phyloP scores from a whole-genome alignment of 2,113 vertebrate genomes.

The Scatophagus argus region DNA sequence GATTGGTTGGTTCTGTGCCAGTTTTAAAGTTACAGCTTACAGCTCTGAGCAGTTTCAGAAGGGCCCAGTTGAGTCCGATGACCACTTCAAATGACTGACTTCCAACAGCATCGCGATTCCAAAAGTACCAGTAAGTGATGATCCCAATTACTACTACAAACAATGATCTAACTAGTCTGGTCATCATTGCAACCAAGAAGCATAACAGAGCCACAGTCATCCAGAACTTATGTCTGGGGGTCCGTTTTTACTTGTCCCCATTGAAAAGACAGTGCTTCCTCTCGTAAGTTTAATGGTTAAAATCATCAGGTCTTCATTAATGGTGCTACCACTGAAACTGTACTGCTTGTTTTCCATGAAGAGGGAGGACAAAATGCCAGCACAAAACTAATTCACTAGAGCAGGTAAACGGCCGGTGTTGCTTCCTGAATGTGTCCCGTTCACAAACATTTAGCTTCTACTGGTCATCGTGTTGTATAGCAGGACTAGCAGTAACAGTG shows the following conservation, averaged over 20 bases:
- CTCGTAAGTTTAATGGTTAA: conserved; percentile 39
- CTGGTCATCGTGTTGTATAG: conserved; percentile 53
- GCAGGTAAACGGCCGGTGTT: conserved; percentile 52
- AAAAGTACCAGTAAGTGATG: conserved; percentile 68
- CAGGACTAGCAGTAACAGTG: conserved; percentile 70
- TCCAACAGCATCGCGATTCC: conserved; percentile 47
- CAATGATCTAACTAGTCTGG: conserved; percentile 16
- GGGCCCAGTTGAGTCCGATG: conserved; percentile 7
- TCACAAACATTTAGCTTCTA: conserved; percentile 58
- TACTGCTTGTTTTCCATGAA: conserved; percentile 52
- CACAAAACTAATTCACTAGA: conserved; percentile 63
- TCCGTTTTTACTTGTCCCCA: conserved; percentile 17
- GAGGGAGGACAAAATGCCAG: conserved; percentile 40
- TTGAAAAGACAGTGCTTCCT: conserved; percentile 46
- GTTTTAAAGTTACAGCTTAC: conserved; percentile 38
- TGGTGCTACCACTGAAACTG: conserved; percentile 59
- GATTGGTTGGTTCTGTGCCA: conserved; percentile 57
- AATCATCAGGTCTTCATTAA: conserved; percentile 61
- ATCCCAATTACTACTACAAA: conserved; percentile 51
- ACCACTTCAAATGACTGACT: conserved; percentile 52
- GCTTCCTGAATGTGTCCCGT: conserved; percentile 59
- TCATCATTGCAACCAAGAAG: conserved; percentile 42
- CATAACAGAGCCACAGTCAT: conserved; percentile 35
- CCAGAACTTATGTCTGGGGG: conserved; percentile 25
- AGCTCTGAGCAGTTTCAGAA: conserved; percentile 34